phyloP scores from a whole-genome alignment of 1,140 invertebrate species.

The Tetranychus cinnabarinus region DNA sequence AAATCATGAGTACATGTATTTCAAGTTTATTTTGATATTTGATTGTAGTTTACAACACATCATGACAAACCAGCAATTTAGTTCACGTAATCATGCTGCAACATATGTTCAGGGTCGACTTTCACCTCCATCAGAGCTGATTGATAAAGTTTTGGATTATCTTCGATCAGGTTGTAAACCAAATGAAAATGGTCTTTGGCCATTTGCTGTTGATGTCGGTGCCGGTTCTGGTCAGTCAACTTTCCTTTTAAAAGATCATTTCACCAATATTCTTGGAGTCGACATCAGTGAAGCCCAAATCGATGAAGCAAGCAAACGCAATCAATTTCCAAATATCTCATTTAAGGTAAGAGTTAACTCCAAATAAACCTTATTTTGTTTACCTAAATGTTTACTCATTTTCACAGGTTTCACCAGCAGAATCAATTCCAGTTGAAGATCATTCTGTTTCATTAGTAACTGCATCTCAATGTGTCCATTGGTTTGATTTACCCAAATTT shows the following conservation, averaged over 20 bases:
- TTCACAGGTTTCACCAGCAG: constrained; percentile 17
- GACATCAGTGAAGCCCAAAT: constrained; percentile 22
- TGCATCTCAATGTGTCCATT: constrained; percentile 18
- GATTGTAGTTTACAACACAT: no score
- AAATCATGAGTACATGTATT: no score
- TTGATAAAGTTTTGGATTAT: neutral
- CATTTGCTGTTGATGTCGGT: constrained; percentile 21
- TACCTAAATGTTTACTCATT: no score
- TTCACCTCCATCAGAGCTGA: neutral
- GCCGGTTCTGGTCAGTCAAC: constrained; percentile 28
- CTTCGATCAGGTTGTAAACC: neutral
- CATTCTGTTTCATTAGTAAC: constrained; percentile 18
- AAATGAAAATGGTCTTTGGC: neutral
- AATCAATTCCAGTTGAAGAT: constrained; percentile 17
- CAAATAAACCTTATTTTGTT: no score
- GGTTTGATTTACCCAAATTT: constrained; percentile 17
- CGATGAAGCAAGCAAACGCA: constrained; percentile 15
- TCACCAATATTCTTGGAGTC: constrained; percentile 21
- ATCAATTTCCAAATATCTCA: neutral
- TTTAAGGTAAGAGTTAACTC: neutral
- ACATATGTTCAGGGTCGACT: neutral
- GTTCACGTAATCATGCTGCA: neutral
- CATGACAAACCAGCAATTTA: neutral
- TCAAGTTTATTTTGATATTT: no score
- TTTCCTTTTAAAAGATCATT: constrained; percentile 18